Conservation (phyloP, 2,797 vertebrate genomes). For the Pampus argenteus region DNA sequence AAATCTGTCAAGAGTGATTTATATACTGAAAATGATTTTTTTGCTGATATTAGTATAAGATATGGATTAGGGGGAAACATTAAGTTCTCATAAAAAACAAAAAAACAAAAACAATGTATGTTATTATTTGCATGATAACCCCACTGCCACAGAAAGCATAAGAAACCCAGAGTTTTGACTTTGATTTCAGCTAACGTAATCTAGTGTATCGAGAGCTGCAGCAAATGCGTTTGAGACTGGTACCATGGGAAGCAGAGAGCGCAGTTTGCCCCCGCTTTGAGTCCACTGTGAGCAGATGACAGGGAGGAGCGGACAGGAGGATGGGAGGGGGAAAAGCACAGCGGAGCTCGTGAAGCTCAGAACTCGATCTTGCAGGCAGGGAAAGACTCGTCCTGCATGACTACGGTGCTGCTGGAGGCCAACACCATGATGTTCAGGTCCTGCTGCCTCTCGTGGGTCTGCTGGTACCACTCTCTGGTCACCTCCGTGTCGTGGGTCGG, state of each 20-base stretch:
- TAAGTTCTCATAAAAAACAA: slow-evolving; percentile 36
- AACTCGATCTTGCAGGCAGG: slow-evolving; percentile 99
- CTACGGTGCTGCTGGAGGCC: slow-evolving; percentile 99
- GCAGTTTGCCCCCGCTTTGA: slow-evolving; percentile 40
- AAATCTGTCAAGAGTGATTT: slow-evolving; percentile 11
- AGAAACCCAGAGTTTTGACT: slow-evolving; percentile 40
- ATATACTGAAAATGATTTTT: slow-evolving; percentile 11
- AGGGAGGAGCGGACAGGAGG: not conserved
- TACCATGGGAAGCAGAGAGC: slow-evolving; percentile 56
- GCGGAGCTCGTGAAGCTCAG: slow-evolving; percentile 67
- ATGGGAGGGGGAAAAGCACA: not conserved
- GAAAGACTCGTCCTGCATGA: slow-evolving; percentile 99
- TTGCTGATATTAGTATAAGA: slow-evolving; percentile 24
- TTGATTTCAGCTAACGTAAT: slow-evolving; percentile 56
- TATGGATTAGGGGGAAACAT: slow-evolving; percentile 21
- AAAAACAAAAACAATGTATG: slow-evolving; percentile 36
- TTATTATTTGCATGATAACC: slow-evolving; percentile 34
- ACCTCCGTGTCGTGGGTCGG: slow-evolving; percentile 98
- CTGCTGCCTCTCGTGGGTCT: slow-evolving; percentile 98
- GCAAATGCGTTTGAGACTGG: slow-evolving; percentile 54
- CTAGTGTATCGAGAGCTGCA: slow-evolving; percentile 49
- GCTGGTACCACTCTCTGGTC: slow-evolving; percentile 99
- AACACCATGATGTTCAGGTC: slow-evolving; percentile 98
- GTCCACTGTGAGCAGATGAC: slow-evolving; percentile 43
- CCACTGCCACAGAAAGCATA: slow-evolving; percentile 52